Evolutionary conservation across 2,113 vertebrate genomes (phyloP), one percentile per base, ranked within the genome.

Genomic region (Tamias sibiricus): DNA sequence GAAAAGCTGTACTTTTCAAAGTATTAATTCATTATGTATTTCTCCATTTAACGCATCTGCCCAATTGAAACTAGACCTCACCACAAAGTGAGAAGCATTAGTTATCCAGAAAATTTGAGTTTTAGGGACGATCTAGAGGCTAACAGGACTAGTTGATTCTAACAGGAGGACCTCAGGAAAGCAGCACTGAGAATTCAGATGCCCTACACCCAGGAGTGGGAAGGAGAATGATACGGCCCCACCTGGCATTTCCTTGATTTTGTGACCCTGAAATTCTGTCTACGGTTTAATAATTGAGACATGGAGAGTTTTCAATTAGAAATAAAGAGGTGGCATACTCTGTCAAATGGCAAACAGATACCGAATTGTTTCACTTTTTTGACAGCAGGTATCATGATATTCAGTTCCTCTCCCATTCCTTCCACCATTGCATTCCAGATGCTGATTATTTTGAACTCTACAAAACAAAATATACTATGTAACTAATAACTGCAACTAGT

Each of bases 161-260:
- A 37, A 57, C 64, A 87, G 40, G 26, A 79, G 30, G 57, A 66
- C 22, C 49, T 71, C 26, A 59, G 6, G 42, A 96, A 86, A 42
- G 20, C 62, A 28, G 44, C 40, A 19, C 1, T 74, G 88, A 88
- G 77, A 80, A 76, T 87, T 42, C 3, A 42, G 54, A 90, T 32
- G 68, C 42, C 32, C 90, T 14, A 79, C 54, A 19, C n/a, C 42
- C 5, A 17, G 57, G 6, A n/a, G 1, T 12, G 52, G 13, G 14
- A 22, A 0, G 40, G 28, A 40, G 69, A 76, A 22, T 22, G 16
- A 4, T 2, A 59, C 42, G 85, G 47, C 13, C 8, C 42, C 13
- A 84, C 7, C n/a, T 92, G 40, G 13, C 69, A 87, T 32, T 80
- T 35, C 71, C 69, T 95, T 96, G 44, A 93, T 86, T 74, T 96